Percentiles rank a stretch among this genome's conserved stretches.
Conservation (phyloP, 92 coral and sea anemone genomes). For the Siderastrea siderea region DNA sequence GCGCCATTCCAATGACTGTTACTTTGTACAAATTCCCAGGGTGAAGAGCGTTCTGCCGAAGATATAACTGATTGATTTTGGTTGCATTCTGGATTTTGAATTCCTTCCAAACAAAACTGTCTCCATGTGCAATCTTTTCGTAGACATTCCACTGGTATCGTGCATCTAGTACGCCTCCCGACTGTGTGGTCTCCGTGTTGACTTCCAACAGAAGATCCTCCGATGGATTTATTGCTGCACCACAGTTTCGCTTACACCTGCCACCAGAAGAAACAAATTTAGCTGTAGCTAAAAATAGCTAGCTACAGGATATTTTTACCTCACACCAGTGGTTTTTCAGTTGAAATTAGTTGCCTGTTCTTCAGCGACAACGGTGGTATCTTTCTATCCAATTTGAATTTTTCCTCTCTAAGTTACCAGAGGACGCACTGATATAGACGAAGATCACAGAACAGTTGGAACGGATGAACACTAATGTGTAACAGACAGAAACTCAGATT, state of each 20-base stretch:
- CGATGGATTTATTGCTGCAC: slow-evolving; percentile 29
- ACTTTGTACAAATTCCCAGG: slow-evolving; percentile 56
- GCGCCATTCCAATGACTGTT: slow-evolving; percentile 36
- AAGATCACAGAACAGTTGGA: too few species aligned
- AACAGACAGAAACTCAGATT: too few species aligned
- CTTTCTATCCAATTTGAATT: too few species aligned
- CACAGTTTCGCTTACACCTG: slow-evolving; percentile 53
- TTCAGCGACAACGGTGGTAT: too few species aligned
- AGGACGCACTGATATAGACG: too few species aligned
- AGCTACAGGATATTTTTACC: neutral
- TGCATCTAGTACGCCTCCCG: neutral
- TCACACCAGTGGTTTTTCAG: too few species aligned
- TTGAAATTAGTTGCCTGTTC: too few species aligned
- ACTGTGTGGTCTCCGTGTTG: neutral
- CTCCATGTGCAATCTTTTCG: slow-evolving; percentile 4
- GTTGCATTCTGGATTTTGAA: neutral
- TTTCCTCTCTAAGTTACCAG: too few species aligned
- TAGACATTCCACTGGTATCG: slow-evolving; percentile 19
- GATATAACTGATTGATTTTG: slow-evolving; percentile 3
- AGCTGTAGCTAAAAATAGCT: neutral
- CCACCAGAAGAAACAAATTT: neutral
- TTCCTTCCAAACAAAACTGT: slow-evolving; percentile 2
- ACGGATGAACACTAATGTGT: too few species aligned
- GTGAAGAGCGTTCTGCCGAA: slow-evolving; percentile 19
- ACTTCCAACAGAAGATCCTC: slow-evolving; percentile 37